A percentile compares a stretch with the other conserved stretches of the same genome.
These are phyloP conservation scores for Ganaspis brasiliensis DNA, from an alignment of 2,888 invertebrate genomes.

Conservation along the genomic window DNA sequence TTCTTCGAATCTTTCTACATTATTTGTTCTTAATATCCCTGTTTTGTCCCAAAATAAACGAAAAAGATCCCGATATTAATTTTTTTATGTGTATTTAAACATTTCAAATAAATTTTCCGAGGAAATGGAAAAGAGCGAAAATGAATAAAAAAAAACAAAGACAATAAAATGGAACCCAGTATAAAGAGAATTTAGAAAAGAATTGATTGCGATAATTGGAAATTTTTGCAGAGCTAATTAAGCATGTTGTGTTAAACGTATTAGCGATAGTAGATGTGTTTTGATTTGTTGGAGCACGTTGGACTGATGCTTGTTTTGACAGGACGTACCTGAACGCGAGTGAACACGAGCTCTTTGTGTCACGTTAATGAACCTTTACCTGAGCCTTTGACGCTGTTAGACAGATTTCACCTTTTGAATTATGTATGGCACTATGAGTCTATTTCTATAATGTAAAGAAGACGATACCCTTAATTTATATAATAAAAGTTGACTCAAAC, in stretches of 20 bases:
- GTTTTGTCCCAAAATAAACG: no score
- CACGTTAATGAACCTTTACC: conserved; percentile 39
- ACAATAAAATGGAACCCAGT: background rate
- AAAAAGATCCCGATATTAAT: no score
- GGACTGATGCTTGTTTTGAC: conserved; percentile 42
- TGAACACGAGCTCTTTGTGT: conserved; percentile 41
- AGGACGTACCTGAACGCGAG: conserved; percentile 27
- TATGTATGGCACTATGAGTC: conserved; percentile 16
- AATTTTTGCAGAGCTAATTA: conserved; percentile 29
- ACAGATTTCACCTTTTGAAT: conserved; percentile 31
- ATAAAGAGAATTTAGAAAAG: background rate
- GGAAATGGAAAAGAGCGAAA: no score
- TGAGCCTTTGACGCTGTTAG: conserved; percentile 12
- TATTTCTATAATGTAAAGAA: conserved; percentile 10
- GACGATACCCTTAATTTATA: conserved; percentile 27
- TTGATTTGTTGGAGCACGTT: conserved; percentile 43
- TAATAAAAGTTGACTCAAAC: background rate
- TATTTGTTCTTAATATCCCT: no score
- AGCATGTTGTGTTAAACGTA: conserved; percentile 39
- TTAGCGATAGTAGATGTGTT: conserved; percentile 35
- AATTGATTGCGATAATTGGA: background rate
- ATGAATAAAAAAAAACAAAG: no score
- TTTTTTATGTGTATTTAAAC: no score
- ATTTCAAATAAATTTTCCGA: no score
- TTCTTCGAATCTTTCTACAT: no score